Evolutionary conservation across 2,113 vertebrate species (phyloP).

Genomic region (Anas platyrhynchos): DNA sequence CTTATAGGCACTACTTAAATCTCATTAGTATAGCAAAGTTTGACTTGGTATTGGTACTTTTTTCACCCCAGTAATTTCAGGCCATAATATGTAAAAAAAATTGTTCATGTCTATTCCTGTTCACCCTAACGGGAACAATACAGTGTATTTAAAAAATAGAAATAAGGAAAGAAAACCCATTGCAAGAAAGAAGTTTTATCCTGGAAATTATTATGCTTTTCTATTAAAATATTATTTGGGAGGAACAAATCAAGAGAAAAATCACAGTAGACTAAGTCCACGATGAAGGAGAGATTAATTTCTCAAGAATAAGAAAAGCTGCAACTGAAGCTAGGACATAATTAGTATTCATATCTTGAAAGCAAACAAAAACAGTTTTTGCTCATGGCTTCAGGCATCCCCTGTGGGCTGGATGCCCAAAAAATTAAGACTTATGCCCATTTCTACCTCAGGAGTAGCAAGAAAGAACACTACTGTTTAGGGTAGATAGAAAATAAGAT

Average conservation of each 20-base stretch:
- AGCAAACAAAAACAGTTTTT: not conserved
- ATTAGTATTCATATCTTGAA: constrained; percentile 2
- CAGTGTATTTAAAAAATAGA: not conserved
- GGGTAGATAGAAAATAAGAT: constrained; percentile 54
- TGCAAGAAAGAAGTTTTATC: not conserved
- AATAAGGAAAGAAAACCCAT: not conserved
- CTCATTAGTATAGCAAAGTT: not conserved
- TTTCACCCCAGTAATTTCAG: not conserved
- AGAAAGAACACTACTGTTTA: constrained; percentile 24
- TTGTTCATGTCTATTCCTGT: not conserved
- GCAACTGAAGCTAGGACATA: not conserved
- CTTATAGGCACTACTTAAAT: not conserved
- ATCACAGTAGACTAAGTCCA: not conserved
- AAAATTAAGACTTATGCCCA: not conserved
- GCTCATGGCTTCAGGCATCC: constrained; percentile 1
- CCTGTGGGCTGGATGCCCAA: not conserved
- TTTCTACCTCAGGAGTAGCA: not conserved
- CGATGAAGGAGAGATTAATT: not conserved
- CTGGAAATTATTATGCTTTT: not conserved
- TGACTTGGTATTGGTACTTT: not conserved
- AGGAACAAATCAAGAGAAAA: not conserved
- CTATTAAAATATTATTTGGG: not conserved
- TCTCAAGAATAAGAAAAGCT: not conserved
- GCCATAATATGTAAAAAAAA: not conserved
- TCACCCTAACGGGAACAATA: not conserved